Conservation (phyloP, 1,140 invertebrate species). For the Magallana angulata region DNA sequence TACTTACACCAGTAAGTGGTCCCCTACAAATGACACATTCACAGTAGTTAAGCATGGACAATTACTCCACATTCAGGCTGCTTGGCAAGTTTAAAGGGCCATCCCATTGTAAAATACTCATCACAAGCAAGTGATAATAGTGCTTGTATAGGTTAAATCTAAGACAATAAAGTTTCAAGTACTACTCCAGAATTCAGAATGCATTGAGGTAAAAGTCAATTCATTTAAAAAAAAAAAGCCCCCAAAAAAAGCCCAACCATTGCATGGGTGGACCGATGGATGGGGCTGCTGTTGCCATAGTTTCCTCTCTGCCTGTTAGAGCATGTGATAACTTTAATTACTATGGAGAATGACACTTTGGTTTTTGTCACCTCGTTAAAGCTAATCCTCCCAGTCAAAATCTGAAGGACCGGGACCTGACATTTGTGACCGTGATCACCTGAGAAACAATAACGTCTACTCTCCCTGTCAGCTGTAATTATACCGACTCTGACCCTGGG, state of each 20-base stretch:
- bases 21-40: background rate
- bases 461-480: background rate
- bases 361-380: background rate
- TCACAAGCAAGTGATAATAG: background rate
- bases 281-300: background rate
- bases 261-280: background rate
- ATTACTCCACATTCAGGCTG: background rate
- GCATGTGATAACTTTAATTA: background rate
- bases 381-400: background rate
- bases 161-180: background rate
- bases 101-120: conserved; percentile 6
- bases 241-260: too few species aligned
- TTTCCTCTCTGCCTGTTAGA: background rate
- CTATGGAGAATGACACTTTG: background rate
- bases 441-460: background rate
- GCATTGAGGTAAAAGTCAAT: background rate
- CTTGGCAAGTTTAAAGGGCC: background rate
- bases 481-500: background rate
- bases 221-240: background rate
- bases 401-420: background rate
- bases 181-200: background rate
- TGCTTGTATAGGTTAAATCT: background rate
- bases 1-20: background rate
- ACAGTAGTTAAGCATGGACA: background rate
- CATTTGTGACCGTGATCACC: background rate